Evolutionary conservation across 2,113 vertebrate species (phyloP), one percentile per base, ranked within the genome.

Genomic region (Pelobates fuscus): DNA sequence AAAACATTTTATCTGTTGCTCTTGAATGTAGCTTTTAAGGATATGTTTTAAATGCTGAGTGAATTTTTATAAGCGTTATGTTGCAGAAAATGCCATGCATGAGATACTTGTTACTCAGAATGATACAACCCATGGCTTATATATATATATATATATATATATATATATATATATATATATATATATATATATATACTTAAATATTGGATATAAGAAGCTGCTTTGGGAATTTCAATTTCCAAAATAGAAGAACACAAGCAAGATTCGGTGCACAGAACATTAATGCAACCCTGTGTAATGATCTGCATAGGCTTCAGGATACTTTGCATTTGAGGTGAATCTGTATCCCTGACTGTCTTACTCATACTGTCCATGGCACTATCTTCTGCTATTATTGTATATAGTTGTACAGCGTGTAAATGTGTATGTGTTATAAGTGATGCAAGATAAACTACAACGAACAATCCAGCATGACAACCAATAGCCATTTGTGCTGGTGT

Each of bases 381-480:
- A 66, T 25, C 64, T 24, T 0, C 70, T 68, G 77, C 77, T 83
- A 80, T 87, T 87, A 90, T 84, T 98, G 95, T 98, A 98, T 95
- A 98, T 97, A 95, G 80, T 84, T 94, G 91, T 97, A 95, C 92
- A 95, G 91, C 83, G 84, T 94, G 93, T 89, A 87, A 91, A 85
- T 86, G 81, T 74, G 59, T 18, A 44, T 14, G 32, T 74, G 52
- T 66, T 74, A 66, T 70, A 66, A 74, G 81, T 84, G 82, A 85
- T 91, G 83, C 30, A 67, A 60, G 60, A 17, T 66, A 44, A 20
- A 41, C 15, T 85, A 88, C 86, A 87, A 89, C 88, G 90, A 91
- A 43, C 23, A 27, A 54, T 61, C 57, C 69, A 71, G 58, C 69
- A 71, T 62, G 60, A 71, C 41, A 46, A 59, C 62, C 72, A 32